These are phyloP conservation scores for Percopsis omiscomaycus DNA, from an alignment of 2,797 vertebrate genomes.

Conservation along the genomic window DNA sequence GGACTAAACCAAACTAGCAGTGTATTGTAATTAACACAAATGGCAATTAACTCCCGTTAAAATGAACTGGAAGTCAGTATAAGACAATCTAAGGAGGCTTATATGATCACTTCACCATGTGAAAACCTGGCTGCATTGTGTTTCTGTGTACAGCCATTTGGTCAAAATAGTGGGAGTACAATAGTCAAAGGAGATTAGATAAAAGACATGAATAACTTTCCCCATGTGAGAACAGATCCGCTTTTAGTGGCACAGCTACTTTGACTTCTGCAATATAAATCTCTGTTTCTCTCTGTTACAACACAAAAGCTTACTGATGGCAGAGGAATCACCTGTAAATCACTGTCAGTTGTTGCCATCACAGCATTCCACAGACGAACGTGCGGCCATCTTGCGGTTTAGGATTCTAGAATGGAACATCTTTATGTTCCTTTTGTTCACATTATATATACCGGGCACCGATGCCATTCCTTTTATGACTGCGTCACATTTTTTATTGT, in stretches of 20 bases:
- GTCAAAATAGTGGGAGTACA: no score
- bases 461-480: conserved; percentile 81
- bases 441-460: conserved; percentile 80
- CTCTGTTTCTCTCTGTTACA: conserved; percentile 65
- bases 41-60: no score
- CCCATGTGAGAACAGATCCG: conserved; percentile 20
- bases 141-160: no score
- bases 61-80: no score
- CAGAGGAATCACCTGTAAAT: conserved; percentile 68
- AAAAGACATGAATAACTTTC: no score
- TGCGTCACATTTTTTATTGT: conserved; percentile 81
- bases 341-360: conserved; percentile 65
- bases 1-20: no score
- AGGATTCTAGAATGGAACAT: conserved; percentile 70
- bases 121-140: no score
- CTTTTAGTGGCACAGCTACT: conserved; percentile 41
- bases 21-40: no score
- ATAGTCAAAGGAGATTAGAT: no score
- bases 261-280: conserved; percentile 61
- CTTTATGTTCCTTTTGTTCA: conserved; percentile 81
- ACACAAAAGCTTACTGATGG: conserved; percentile 66
- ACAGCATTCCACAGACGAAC: conserved; percentile 49
- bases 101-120: no score
- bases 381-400: conserved; percentile 58
- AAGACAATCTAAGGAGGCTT: no score